A percentile compares a stretch with the other conserved stretches of the same genome.
These are phyloP conservation scores for Orycteropus afer DNA, from an alignment of 2,113 vertebrate genomes.

Conservation along the genomic window DNA sequence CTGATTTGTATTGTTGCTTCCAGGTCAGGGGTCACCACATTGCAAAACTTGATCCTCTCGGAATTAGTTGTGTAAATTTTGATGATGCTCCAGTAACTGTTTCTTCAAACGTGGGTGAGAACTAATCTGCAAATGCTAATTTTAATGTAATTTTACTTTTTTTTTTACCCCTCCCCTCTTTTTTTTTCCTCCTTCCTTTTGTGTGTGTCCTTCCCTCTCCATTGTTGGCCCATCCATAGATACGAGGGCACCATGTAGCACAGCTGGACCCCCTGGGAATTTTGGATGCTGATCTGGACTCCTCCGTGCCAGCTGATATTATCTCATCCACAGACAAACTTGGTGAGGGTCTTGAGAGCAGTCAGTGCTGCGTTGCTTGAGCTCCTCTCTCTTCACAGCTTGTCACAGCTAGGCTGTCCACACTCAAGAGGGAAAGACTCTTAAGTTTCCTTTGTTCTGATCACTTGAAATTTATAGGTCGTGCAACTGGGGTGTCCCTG, in stretches of 20 bases:
- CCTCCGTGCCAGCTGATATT: constrained; percentile 97
- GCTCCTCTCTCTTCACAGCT: constrained; percentile 85
- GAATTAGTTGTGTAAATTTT: constrained; percentile 98
- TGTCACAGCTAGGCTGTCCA: constrained; percentile 76
- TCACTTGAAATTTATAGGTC: constrained; percentile 78
- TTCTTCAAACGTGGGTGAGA: constrained; percentile 96
- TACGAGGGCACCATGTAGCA: constrained; percentile 99
- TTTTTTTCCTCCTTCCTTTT: constrained; percentile 82
- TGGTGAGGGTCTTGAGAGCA: constrained; percentile 93
- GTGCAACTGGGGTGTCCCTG: background rate
- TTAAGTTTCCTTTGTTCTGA: constrained; percentile 88
- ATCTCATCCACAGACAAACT: constrained; percentile 99
- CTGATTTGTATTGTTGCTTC: constrained; percentile 87
- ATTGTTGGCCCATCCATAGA: constrained; percentile 89
- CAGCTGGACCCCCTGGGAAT: constrained; percentile 99
- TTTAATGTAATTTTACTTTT: constrained; percentile 88
- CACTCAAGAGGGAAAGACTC: constrained; percentile 77
- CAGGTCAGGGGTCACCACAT: constrained; percentile 98
- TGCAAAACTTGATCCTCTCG: constrained; percentile 97
- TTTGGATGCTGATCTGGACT: constrained; percentile 99
- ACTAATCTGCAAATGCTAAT: constrained; percentile 85
- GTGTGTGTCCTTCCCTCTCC: constrained; percentile 75
- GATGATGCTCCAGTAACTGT: constrained; percentile 93
- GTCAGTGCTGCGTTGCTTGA: constrained; percentile 85
- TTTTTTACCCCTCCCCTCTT: constrained; percentile 86